A percentile compares a stretch with the other conserved stretches of the same genome.
Conservation (phyloP, 2,113 vertebrate species). For the Poicephalus meyeri region DNA sequence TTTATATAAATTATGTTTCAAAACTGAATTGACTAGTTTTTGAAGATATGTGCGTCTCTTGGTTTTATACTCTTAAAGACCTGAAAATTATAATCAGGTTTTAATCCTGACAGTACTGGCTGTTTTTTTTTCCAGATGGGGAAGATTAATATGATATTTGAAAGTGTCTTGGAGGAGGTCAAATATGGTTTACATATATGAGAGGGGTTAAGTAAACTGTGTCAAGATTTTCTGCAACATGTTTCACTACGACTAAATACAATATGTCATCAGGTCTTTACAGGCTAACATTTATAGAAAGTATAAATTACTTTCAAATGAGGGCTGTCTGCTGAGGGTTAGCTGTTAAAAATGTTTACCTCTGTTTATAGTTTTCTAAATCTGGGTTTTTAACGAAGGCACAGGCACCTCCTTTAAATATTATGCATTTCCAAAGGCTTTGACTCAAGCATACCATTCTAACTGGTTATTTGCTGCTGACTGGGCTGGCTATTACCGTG, state of each 20-base stretch:
- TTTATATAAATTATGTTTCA: neutral
- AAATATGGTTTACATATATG: neutral
- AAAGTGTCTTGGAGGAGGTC: neutral
- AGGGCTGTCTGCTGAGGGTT: neutral
- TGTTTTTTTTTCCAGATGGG: neutral
- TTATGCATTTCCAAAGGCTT: neutral
- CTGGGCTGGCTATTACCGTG: neutral
- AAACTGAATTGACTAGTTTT: neutral
- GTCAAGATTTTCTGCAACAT: neutral
- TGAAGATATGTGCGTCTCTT: neutral
- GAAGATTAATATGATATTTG: neutral
- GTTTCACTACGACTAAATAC: neutral
- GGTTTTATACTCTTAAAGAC: neutral
- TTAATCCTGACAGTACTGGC: neutral
- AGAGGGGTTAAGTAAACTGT: slow-evolving; percentile 2
- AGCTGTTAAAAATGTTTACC: neutral
- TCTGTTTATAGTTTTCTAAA: neutral
- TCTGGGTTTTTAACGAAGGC: neutral
- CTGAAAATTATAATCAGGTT: neutral
- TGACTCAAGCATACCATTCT: neutral
- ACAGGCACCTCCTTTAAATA: neutral
- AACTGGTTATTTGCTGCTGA: neutral
- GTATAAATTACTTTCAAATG: neutral
- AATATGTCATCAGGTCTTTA: neutral
- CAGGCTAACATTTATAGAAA: neutral